Evolutionary conservation across 1,140 invertebrate genomes (phyloP), one percentile per base, ranked within the genome.

Genomic region (Coboldia fuscipes): DNA sequence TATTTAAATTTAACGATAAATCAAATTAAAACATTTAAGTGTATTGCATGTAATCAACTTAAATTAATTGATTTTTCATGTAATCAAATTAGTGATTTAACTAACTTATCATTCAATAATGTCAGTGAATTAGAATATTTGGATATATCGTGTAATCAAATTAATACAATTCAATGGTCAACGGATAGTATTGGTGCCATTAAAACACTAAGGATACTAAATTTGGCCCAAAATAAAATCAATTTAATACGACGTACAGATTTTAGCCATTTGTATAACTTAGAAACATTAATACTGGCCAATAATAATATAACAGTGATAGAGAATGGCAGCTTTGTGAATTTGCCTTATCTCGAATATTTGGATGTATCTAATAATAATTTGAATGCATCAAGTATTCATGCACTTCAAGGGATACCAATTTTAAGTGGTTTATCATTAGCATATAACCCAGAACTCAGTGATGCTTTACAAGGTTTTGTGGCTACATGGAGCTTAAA

Each of bases 281-380:
- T 70, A 24, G 46, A 60, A 41, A 50, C 54, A 27, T 41, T 74
- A n/a, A 57, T 63, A 40, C 45, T 73, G 30, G 58, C 63, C 37
- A 44, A 50, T 10, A 75, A 75, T 44, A 40, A 42, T 22, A 60
- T 74, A 14, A 37, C 46, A 12, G 48, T 48, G n/a, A 51, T 75
- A 9, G 54, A 62, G 33, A 55, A 60, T n/a, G 44, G 51, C 14
- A 60, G 51, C 13, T 72, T 73, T 36, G 36, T 45, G 38, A 72
- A 81, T 42, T 48, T 84, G 13, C 68, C 70, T n/a, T 56, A 58
- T 36, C 54, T 89, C 17, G 70, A 80, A 44, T 75, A 82, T 43
- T 57, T 90, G 29, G 80, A 88, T 42, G 61, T 88, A 5, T 81
- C 81, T 10, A 61, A 74, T 37, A 89, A 90, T 56, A 62, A 65